Conservation (phyloP, 2,113 vertebrate genomes). For the Mastomys coucha region DNA sequence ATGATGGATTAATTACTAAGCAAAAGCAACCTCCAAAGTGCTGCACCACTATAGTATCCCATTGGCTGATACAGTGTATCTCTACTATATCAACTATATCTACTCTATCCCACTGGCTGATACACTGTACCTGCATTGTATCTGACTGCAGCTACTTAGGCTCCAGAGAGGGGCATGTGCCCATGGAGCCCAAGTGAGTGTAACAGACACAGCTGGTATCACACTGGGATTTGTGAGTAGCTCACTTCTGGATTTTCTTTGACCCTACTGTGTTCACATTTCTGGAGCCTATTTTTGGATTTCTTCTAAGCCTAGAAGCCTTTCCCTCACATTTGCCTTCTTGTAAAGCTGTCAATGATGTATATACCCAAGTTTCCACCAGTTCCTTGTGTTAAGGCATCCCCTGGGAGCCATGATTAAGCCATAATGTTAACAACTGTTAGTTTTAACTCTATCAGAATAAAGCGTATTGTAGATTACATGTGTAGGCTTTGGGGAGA, state of each 20-base stretch:
- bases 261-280: neutral
- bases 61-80: neutral
- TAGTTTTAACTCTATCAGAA: slow-evolving; percentile 43
- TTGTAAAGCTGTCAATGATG: neutral
- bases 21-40: neutral
- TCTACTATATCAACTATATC: too few species aligned
- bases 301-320: neutral
- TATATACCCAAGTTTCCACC: neutral
- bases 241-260: neutral
- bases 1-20: neutral
- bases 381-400: neutral
- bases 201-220: neutral
- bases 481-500: neutral
- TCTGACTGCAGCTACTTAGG: too few species aligned
- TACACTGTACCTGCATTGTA: neutral
- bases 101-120: neutral
- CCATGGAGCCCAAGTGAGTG: neutral
- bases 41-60: neutral
- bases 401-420: slow-evolving; percentile 38
- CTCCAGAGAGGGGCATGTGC: neutral
- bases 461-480: slow-evolving; percentile 17
- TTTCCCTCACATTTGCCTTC: neutral
- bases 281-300: neutral
- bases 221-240: neutral
- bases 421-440: slow-evolving; percentile 29